Evolutionary conservation across 2,113 vertebrate genomes (phyloP), one percentile per base, ranked within the genome.

Genomic region (Enhydra lutris): DNA sequence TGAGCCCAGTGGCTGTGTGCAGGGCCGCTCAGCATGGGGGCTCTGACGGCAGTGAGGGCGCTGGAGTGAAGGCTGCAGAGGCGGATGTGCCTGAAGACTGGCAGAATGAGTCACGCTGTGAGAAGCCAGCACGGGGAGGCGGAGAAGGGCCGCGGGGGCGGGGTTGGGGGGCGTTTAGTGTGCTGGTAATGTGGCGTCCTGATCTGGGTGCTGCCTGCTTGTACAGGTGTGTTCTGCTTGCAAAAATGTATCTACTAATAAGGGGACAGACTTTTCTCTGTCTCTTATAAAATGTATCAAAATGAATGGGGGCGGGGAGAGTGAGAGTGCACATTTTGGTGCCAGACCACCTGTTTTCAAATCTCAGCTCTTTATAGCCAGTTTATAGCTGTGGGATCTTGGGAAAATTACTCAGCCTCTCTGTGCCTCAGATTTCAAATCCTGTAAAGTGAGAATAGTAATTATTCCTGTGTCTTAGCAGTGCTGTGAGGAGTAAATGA

Each of bases 381-480:
- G 39, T 89, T 91, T 39, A 78, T 76, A 83, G 20, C 59, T 87
- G 10, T 63, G 69, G 78, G 69, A 52, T 21, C 12, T 36, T 84
- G 67, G 36, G 24, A 9, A 86, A 88, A 78, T 90, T 55, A 87
- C 6, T 36, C 57, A 82, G 45, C 45, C 26, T 80, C 11, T 69
- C 42, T 93, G 50, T 71, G 39, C 57, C 80, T 95, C 67, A 61
- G 29, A 76, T 86, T 95, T 96, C 79, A 67, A 76, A n/a, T 89
- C 26, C 52, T 34, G 36, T 82, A 55, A 74, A 81, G 57, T 9
- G 92, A 94, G 12, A 87, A 61, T 23, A n/a, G 36, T 63, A 50
- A 50, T 31, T 4, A 29, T 17, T 14, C 18, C 24, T 26, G 9
- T 2, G 23, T 80, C 36, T 42, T 7, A 61, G 45, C 52, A 71